Percentiles rank a stretch among this genome's conserved stretches.
Evolutionary conservation across 2,888 invertebrate genomes (phyloP).

Genomic region (Nemotelus nigrinus): DNA sequence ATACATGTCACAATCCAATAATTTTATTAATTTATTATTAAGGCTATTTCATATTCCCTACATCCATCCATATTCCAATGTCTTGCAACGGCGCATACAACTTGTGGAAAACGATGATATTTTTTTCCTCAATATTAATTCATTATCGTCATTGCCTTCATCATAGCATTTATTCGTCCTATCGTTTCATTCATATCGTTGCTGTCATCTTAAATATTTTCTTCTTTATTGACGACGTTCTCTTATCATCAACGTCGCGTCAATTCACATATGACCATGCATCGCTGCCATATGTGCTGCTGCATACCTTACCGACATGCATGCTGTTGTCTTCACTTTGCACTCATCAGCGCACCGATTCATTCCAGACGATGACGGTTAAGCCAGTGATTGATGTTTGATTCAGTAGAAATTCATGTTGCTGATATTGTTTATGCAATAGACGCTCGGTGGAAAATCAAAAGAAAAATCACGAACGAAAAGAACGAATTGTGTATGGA

Average conservation of each 20-base stretch:
- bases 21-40: no score
- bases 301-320: background rate
- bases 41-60: no score
- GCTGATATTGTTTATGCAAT: slow-evolving; percentile 30
- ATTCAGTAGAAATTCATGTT: slow-evolving; percentile 38
- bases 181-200: slow-evolving; percentile 7
- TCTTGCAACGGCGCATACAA: background rate
- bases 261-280: background rate
- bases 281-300: background rate
- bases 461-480: background rate
- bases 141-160: slow-evolving; percentile 22
- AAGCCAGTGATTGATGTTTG: slow-evolving; percentile 33
- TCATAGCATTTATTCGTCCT: slow-evolving; percentile 1
- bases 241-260: slow-evolving; percentile 16
- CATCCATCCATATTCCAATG: no score
- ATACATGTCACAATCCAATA: no score
- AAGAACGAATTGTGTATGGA: background rate
- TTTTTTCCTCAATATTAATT: slow-evolving; percentile 25
- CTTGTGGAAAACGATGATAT: slow-evolving; percentile 19
- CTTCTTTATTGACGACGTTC: slow-evolving; percentile 22
- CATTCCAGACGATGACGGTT: slow-evolving; percentile 14
- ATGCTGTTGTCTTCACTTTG: slow-evolving; percentile 9
- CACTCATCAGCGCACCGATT: slow-evolving; percentile 11
- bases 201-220: slow-evolving; percentile 1
- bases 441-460: slow-evolving; percentile 5